Evolutionary conservation across 1,140 invertebrate genomes (phyloP), one percentile per base, ranked within the genome.

Genomic region (Drosophila funebris): DNA sequence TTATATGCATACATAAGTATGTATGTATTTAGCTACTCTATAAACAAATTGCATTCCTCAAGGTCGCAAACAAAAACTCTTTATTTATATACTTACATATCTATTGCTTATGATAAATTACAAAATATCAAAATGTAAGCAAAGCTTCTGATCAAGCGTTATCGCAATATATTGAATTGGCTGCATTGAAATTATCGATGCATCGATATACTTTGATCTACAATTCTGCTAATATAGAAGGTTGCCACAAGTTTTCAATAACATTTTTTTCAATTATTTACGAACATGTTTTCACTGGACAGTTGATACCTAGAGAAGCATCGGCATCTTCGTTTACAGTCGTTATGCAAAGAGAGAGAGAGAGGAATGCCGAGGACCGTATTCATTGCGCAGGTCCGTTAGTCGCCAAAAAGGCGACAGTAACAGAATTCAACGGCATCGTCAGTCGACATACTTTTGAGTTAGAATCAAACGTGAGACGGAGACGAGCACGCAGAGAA

Each of bases 381-480:
- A 7, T 2, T 22, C 29, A 58, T 52, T 72, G 69, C 69, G 69
- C 69, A 72, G 53, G 69, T 67, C 62, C 46, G 44, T 13, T 44
- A 46, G 22, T 37, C 29, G 22, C 58, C 16, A 50, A 48, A 50
- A 48, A 50, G 33, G 56, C 54, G 24, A 60, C 44, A 33, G 48
- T 20, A 56, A 37, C 20, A 41, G 31, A 24, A 54, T 18, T 33
- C 36, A 48, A 16, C 57, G 41, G 13, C 58, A 58, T 13, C 36
- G 53, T 3, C 44, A 44, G 62, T 73, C 52, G 53, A 60, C 61
- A 22, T 31, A 27, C 37, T 60, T 72, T 53, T 60, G 53, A 37
- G 48, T 72, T 75, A 60, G 73, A 72, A 54, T 46, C 46, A 87
- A 85, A 87, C 56, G 71, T 73, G 71, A 75, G 62, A 71, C 66